A percentile compares a stretch with the other conserved stretches of the same genome.
Conservation (phyloP, 2,888 invertebrate species). For the Drosophila paramelanica region DNA sequence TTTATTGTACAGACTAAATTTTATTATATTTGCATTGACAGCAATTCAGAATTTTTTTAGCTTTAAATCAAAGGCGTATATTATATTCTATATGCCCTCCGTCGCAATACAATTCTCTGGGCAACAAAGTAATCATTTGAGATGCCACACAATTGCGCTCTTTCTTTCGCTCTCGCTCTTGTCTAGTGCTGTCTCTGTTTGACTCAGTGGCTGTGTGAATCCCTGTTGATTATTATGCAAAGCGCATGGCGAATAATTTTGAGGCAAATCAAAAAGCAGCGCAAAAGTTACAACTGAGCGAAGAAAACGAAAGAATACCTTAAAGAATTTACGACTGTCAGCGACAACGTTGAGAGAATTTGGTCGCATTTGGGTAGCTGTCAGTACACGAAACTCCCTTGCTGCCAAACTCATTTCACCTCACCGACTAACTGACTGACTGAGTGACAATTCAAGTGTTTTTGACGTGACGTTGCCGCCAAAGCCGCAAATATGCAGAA, state of each 20-base stretch:
- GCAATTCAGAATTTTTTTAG: slow-evolving; percentile 9
- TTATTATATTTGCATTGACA: slow-evolving; percentile 8
- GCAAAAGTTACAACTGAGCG: slow-evolving; percentile 32
- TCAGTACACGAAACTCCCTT: slow-evolving; percentile 13
- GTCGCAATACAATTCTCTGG: slow-evolving; percentile 10
- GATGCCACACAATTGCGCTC: slow-evolving; percentile 23
- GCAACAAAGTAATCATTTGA: slow-evolving; percentile 56
- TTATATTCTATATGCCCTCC: slow-evolving; percentile 17
- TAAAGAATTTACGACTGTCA: slow-evolving; percentile 63
- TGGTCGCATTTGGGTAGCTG: slow-evolving; percentile 30
- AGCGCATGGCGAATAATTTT: slow-evolving; percentile 68
- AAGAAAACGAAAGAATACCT: slow-evolving; percentile 28
- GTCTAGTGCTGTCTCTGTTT: slow-evolving; percentile 6
- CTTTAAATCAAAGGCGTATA: slow-evolving; percentile 40
- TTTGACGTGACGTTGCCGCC: slow-evolving; percentile 65
- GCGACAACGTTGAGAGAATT: slow-evolving; percentile 46
- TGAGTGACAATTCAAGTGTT: slow-evolving; percentile 64
- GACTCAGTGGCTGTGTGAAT: slow-evolving; percentile 39
- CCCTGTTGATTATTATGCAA: slow-evolving; percentile 73
- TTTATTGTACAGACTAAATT: slow-evolving; percentile 1
- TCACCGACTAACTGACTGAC: slow-evolving; percentile 23
- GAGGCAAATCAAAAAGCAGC: slow-evolving; percentile 61
- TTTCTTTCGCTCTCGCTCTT: background rate
- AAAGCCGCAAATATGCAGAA: slow-evolving; percentile 73
- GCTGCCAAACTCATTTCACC: slow-evolving; percentile 24